Evolutionary conservation across 2,113 vertebrate genomes (phyloP).

Genomic region (Paedocypris sp.): DNA sequence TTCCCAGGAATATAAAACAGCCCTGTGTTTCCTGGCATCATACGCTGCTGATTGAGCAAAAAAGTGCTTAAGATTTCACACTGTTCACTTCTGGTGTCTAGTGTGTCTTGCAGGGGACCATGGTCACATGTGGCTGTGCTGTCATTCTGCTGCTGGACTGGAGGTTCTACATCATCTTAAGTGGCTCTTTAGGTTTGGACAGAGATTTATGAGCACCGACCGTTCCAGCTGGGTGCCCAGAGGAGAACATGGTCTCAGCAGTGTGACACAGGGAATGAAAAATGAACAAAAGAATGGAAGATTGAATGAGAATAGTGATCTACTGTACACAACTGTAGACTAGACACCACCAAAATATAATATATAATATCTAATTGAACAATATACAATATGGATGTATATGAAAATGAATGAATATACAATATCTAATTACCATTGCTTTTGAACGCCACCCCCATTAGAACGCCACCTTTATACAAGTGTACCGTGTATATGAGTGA

Average conservation of each 20-base stretch:
- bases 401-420: no score
- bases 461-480: no score
- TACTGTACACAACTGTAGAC: neutral
- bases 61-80: neutral
- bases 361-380: no score
- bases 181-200: slow-evolving; percentile 67
- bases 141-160: slow-evolving; percentile 53
- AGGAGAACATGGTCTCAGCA: slow-evolving; percentile 51
- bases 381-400: no score
- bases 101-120: neutral
- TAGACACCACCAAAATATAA: no score
- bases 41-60: neutral
- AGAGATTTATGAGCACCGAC: slow-evolving; percentile 62
- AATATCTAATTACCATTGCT: no score
- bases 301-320: slow-evolving; percentile 3
- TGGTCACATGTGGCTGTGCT: neutral
- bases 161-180: slow-evolving; percentile 71
- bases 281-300: neutral
- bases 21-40: no score
- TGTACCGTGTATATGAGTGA: no score
- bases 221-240: slow-evolving; percentile 57
- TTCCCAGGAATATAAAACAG: no score
- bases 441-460: no score
- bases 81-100: neutral
- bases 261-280: slow-evolving; percentile 27